Base-by-base conservation (phyloP, 2,113 vertebrate genomes). In the Oenanthe melanoleuca region DNA sequence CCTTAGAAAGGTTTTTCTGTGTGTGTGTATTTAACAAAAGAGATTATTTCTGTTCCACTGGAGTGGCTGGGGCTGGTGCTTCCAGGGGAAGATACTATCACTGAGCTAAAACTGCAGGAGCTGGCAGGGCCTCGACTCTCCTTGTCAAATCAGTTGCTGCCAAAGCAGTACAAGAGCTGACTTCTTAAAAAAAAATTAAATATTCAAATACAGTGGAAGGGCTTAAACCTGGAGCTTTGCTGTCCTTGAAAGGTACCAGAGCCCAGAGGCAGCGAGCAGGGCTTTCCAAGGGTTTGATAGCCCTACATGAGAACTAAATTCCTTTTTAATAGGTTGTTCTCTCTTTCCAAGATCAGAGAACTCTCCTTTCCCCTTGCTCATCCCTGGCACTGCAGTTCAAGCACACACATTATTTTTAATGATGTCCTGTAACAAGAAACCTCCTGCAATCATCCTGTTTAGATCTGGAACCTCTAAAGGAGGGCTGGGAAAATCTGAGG, bases 261-360 rank as follows among this genome's bases (percentile, higher is more conserved):
- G 80, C 89, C 74, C 4, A 1, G 72, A 84, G 80, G 79, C 89
- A 88, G 79, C 69, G 67, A 77, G 56, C 71, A 42, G 79, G 85
- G 60, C 72, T 94, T 90, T 93, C 44, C 67, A 61, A 5, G 11
- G 3, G 42, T 73, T 89, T 86, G 94, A 93, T 96, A 79, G 92
- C 90, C 96, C 88, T 84, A 15, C 66, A 8, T 5, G n/a, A 86
- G 92, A 78, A 53, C 82, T 93, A 67, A 95, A 84, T 86, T 96
- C 93, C 83, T 88, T 74, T 94, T 96, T 94, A 96, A 96, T 93
- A 34, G 88, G 25, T 84, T 95, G 88, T 80, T 97, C 94, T 91
- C 52, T 75, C 79, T 83, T 23, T 26, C 64, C 38, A 14, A 94
- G 94, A 96, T 97, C 79, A 96, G 81, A 95, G 85, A 37, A 64